Conservation (phyloP, 2,797 vertebrate genomes). For the Fistularia tabacaria region DNA sequence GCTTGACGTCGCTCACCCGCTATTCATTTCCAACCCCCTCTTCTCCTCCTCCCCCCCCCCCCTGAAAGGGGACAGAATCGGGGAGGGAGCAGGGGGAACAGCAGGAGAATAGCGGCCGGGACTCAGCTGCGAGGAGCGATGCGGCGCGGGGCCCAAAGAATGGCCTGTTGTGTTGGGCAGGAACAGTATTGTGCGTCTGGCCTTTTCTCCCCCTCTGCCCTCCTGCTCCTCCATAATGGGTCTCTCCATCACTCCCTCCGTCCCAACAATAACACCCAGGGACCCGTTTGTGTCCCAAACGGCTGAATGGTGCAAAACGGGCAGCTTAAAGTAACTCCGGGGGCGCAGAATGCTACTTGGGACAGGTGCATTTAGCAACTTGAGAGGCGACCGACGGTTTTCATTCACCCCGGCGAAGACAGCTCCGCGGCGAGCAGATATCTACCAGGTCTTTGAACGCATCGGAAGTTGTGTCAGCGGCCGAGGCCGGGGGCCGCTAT, state of each 20-base stretch:
- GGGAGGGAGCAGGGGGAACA: conserved; percentile 59
- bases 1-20: conserved; percentile 38
- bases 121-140: conserved; percentile 67
- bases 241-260: conserved; percentile 47
- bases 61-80: conserved; percentile 55
- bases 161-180: conserved; percentile 68
- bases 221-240: conserved; percentile 40
- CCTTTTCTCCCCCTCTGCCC: conserved; percentile 40
- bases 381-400: no score
- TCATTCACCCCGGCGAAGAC: no score
- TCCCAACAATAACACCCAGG: conserved; percentile 45
- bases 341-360: no score
- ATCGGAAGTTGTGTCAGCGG: conserved; percentile 35
- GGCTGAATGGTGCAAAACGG: no score
- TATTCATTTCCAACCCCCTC: conserved; percentile 42
- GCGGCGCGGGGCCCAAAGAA: conserved; percentile 70
- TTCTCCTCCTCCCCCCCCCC: conserved; percentile 36
- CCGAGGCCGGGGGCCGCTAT: conserved; percentile 43
- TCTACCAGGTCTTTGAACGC: no score
- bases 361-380: no score
- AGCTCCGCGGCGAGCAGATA: no score
- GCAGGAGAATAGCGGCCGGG: conserved; percentile 69
- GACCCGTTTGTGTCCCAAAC: conserved; percentile 30
- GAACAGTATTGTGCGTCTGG: conserved; percentile 67
- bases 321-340: no score